These are phyloP conservation scores for Elephantulus edwardii DNA, from an alignment of 2,113 vertebrate genomes.

Conservation along the genomic window DNA sequence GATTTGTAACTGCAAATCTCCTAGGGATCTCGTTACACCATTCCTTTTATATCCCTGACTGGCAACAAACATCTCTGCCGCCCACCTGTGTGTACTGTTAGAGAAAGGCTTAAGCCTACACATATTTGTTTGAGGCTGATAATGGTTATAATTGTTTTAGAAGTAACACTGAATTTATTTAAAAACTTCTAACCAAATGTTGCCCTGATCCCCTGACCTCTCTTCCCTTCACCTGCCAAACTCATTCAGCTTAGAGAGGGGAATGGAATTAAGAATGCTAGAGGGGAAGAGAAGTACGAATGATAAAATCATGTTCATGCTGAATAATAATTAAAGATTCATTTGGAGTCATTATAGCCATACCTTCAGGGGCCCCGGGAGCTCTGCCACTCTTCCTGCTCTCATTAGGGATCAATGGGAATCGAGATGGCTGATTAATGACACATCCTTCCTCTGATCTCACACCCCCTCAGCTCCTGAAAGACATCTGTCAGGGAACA, in stretches of 20 bases:
- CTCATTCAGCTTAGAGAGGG: conserved; percentile 29
- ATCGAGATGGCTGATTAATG: neutral
- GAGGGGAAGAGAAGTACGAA: neutral
- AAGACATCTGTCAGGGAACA: neutral
- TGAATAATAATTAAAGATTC: conserved; percentile 51
- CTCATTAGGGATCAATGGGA: neutral
- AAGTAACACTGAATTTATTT: conserved; percentile 44
- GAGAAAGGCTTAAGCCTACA: neutral
- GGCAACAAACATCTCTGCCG: neutral
- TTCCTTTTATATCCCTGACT: neutral
- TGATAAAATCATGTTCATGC: neutral
- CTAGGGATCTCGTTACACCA: neutral
- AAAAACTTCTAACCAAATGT: conserved; percentile 35
- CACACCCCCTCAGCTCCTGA: neutral
- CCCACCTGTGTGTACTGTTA: neutral
- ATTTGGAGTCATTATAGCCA: conserved; percentile 11
- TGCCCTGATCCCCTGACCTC: neutral
- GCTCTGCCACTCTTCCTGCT: neutral
- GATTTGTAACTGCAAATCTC: neutral
- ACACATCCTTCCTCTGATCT: neutral
- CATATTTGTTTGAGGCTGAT: conserved; percentile 13
- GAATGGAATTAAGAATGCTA: neutral
- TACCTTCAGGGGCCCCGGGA: neutral
- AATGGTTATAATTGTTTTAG: conserved; percentile 31
- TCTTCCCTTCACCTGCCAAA: neutral